These are phyloP conservation scores for Halyomorpha halys DNA, from an alignment of 1,140 invertebrate species.

Conservation along the genomic window DNA sequence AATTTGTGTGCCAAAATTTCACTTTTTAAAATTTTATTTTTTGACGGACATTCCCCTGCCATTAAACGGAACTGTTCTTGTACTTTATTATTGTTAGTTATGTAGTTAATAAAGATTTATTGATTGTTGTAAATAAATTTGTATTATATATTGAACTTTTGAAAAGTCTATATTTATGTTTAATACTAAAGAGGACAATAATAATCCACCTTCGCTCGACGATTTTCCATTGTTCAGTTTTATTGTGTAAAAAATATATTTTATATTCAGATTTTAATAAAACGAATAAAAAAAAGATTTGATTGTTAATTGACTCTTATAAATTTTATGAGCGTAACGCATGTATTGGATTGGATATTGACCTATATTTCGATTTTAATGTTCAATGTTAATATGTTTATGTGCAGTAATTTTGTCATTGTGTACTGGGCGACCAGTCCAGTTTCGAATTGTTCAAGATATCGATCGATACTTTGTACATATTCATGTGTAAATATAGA, in stretches of 20 bases:
- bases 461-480: background rate
- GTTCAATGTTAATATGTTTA: background rate
- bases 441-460: background rate
- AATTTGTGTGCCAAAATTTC: conserved; percentile 6
- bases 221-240: conserved; percentile 1
- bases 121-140: conserved; percentile 19
- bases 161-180: conserved; percentile 4
- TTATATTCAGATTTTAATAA: conserved; percentile 7
- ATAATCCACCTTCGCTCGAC: conserved; percentile 5
- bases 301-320: conserved; percentile 3
- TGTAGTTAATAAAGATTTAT: conserved; percentile 8
- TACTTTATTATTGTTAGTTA: conserved; percentile 6
- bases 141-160: background rate
- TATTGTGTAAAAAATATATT: conserved; percentile 14
- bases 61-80: conserved; percentile 9
- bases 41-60: conserved; percentile 2
- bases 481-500: conserved; percentile 13
- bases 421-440: background rate
- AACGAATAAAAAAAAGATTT: background rate
- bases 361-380: background rate
- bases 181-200: conserved; percentile 16
- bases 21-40: background rate
- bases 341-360: background rate
- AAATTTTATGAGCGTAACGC: conserved; percentile 11
- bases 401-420: background rate